Evolutionary conservation across 2,797 vertebrate species (phyloP).

Genomic region (Alcedo quadribrachys): DNA sequence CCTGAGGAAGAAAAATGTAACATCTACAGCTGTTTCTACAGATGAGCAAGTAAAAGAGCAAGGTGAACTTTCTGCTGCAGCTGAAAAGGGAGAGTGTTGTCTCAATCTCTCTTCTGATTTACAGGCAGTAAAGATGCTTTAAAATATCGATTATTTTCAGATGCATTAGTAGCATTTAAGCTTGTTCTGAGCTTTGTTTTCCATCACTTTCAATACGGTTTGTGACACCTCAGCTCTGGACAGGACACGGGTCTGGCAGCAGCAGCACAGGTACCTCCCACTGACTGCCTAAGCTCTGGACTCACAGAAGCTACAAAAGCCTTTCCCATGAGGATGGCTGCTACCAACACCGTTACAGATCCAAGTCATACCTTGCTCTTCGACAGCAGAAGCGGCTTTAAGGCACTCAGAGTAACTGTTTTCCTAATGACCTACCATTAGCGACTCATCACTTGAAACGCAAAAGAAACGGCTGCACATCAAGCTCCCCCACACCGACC

Average conservation of each 20-base stretch:
- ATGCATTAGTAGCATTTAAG: neutral
- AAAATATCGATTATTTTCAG: neutral
- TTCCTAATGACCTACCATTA: neutral
- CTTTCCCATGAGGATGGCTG: neutral
- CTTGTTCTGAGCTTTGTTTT: neutral
- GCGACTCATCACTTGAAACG: neutral
- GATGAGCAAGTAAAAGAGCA: neutral
- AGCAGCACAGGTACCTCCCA: neutral
- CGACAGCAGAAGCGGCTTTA: neutral
- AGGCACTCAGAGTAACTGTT: neutral
- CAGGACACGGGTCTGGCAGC: neutral
- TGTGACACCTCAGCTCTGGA: neutral
- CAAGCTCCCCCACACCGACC: neutral
- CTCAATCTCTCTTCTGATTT: neutral
- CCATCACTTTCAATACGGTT: neutral
- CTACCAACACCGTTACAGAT: neutral
- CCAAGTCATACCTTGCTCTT: neutral
- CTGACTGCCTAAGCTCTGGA: neutral
- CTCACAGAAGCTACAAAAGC: neutral
- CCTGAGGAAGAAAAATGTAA: neutral
- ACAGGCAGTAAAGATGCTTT: neutral
- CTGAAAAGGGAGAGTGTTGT: neutral
- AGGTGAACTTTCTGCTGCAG: neutral
- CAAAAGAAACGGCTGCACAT: neutral
- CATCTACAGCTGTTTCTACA: neutral